Evolutionary conservation across 2,797 vertebrate genomes (phyloP), one percentile per base, ranked within the genome.

Genomic region (Pitangus sulphuratus): DNA sequence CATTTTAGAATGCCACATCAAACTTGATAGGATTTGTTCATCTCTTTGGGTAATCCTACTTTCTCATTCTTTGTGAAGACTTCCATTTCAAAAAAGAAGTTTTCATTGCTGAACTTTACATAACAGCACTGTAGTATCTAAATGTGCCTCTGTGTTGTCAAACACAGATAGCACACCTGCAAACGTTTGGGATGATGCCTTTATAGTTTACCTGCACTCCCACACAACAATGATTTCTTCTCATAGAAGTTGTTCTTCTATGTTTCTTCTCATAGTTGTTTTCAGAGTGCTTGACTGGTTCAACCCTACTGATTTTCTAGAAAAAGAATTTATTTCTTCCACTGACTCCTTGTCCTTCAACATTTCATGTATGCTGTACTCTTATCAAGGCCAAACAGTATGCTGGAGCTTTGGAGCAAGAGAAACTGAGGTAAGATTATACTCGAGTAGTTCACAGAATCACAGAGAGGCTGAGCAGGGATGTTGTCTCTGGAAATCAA

Each of bases 381-480:
- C 33, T 33, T 79, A 12, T 64, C n/a, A 62, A 65, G 50, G 21
- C 35, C 33, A 88, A 54, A 89, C 56, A 69, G 7, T 12, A 61
- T n/a, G 37, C 31, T 45, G 28, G 20, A 70, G 40, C 35, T 16
- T 48, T 40, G 45, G 13, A 15, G 14, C 35, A 60, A 81, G 33
- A 60, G 58, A 47, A 75, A 25, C 18, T 48, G 8, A 44, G 24
- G 21, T 72, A 64, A 31, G 51, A 25, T 72, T 48, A 33, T 20
- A 28, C 48, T 20, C 12, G 51, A 58, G 26, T 31, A 6, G 30
- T 62, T 44, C 35, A 58, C 19, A 70, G 54, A 82, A 39, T 35
- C 15, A 9, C 42, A 28, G 44, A 57, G 21, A 0, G 0, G 4
- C 8, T 37, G 51, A 24, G 35, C 2, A 5, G 51, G 28, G 18